phyloP scores from a whole-genome alignment of 2,113 vertebrate species.

The Dicrurus megarhynchus region DNA sequence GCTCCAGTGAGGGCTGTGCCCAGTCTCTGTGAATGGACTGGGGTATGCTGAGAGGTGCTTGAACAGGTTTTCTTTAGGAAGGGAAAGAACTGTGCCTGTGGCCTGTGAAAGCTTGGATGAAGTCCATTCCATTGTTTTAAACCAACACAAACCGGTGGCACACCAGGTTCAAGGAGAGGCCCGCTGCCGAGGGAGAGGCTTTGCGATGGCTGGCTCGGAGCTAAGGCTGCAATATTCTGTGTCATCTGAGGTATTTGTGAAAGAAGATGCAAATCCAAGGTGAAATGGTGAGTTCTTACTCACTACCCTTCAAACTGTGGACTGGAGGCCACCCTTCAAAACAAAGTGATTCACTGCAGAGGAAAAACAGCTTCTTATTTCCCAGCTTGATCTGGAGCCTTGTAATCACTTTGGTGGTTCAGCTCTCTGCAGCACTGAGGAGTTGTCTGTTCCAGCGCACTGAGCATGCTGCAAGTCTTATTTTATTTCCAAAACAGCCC shows the following conservation, averaged over 20 bases:
- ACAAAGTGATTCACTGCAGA: not conserved
- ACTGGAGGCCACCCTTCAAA: not conserved
- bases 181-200: not conserved
- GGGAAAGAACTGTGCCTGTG: not conserved
- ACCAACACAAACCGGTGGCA: not conserved
- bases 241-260: not conserved
- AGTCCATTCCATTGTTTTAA: not conserved
- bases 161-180: not conserved
- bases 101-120: not conserved
- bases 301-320: not conserved
- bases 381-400: not conserved
- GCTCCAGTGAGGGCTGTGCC: not conserved
- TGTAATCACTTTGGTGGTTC: not conserved
- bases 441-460: not conserved
- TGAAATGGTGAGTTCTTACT: not conserved
- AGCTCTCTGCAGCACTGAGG: not conserved
- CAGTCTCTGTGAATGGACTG: not conserved
- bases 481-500: constrained; percentile 15
- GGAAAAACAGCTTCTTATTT: not conserved
- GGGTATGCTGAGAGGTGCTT: not conserved
- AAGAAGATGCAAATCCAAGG: not conserved
- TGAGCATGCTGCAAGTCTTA: not conserved
- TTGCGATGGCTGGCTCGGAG: not conserved
- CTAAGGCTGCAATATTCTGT: not conserved
- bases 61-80: not conserved